Evolutionary conservation across 1,140 invertebrate species (phyloP).

Genomic region (Drosophila baimaii): DNA sequence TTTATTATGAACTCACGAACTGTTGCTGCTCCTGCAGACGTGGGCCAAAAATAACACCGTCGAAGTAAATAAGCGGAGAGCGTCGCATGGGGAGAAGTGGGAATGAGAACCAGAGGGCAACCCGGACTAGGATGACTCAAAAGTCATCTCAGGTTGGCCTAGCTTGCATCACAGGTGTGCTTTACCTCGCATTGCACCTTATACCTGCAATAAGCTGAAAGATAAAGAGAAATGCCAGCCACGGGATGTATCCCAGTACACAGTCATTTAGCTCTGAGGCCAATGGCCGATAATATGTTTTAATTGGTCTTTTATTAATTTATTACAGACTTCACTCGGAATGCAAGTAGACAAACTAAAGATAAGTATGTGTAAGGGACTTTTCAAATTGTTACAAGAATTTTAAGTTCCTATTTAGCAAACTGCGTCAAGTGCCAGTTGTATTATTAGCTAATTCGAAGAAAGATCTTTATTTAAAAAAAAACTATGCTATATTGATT

Average conservation of each 20-base stretch:
- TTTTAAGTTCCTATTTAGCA: no score
- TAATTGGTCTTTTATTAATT: background rate
- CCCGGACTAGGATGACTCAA: constrained; percentile 18
- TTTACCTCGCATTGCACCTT: background rate
- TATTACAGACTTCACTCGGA: background rate
- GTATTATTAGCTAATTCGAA: no score
- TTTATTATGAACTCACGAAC: constrained; percentile 69
- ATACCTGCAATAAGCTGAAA: background rate
- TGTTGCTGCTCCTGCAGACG: constrained; percentile 47
- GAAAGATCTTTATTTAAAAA: no score
- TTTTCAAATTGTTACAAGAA: background rate
- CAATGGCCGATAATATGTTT: background rate
- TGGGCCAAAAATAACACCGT: constrained; percentile 62
- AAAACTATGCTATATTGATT: no score
- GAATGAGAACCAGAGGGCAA: background rate
- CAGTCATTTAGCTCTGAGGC: background rate
- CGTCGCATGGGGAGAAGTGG: background rate
- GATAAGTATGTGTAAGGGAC: background rate
- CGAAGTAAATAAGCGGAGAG: constrained; percentile 20
- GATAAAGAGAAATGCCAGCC: background rate
- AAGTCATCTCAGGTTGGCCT: constrained; percentile 52
- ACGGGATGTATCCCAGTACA: background rate
- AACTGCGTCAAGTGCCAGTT: no score
- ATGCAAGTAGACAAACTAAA: background rate
- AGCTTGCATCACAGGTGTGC: constrained; percentile 22